These are phyloP conservation scores for Meloidogyne exigua DNA, from an alignment of 1,140 invertebrate genomes.

Conservation along the genomic window DNA sequence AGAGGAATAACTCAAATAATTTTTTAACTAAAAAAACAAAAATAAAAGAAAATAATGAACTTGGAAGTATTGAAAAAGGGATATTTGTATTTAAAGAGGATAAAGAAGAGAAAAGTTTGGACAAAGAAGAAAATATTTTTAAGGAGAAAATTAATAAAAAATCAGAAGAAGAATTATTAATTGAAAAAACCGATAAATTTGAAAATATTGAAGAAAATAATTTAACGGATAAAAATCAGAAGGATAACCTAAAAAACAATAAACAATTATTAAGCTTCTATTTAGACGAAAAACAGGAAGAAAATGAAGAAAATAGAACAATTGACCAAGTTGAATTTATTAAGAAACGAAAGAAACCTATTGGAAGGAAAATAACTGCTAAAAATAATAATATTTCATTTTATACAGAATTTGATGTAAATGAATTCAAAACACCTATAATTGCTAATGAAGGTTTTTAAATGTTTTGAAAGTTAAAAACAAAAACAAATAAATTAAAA, in stretches of 20 bases:
- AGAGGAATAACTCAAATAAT: neutral
- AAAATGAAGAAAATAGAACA: neutral
- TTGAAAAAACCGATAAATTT: neutral
- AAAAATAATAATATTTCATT: neutral
- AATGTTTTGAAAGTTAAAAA: neutral
- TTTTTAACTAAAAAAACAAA: neutral
- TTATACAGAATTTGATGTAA: neutral
- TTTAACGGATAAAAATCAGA: neutral
- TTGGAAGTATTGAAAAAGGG: slow-evolving; percentile 10
- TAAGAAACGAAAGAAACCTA: neutral
- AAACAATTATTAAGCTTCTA: neutral
- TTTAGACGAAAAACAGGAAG: neutral
- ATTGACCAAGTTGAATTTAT: neutral
- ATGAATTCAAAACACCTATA: neutral
- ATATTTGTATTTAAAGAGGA: slow-evolving; percentile 19
- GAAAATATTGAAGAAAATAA: neutral
- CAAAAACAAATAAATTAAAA: neutral
- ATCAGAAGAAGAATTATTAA: neutral
- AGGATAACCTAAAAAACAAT: neutral
- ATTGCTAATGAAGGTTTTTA: neutral
- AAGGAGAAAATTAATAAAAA: slow-evolving; percentile 8
- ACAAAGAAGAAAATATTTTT: slow-evolving; percentile 14
- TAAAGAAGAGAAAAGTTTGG: slow-evolving; percentile 8
- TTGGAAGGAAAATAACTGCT: neutral
- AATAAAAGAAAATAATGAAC: neutral